Percentiles rank a stretch among this genome's conserved stretches.
Evolutionary conservation across 92 coral and sea anemone genomes (phyloP).

Genomic region (Isaurus tuberculatus): DNA sequence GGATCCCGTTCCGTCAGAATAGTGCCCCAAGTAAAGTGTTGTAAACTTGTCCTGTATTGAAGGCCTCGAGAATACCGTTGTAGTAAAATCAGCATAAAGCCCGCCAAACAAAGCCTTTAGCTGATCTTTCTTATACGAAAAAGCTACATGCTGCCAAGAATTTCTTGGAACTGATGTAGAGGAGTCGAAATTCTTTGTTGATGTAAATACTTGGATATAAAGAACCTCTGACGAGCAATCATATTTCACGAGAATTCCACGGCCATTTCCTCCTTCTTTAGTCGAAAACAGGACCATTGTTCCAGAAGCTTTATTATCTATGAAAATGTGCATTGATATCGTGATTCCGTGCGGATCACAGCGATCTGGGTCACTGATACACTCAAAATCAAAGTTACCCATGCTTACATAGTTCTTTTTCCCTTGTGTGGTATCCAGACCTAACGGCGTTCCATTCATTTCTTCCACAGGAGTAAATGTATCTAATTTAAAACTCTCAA

Average conservation of each 20-base stretch:
- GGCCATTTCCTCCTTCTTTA: slow-evolving; percentile 19
- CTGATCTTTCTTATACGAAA: not conserved
- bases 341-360: slow-evolving; percentile 66
- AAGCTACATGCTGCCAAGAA: slow-evolving; percentile 7
- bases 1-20: slow-evolving; percentile 14
- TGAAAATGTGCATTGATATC: slow-evolving; percentile 52
- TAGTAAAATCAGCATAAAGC: not conserved
- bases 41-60: slow-evolving; percentile 14
- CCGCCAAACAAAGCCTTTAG: not conserved
- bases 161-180: not conserved
- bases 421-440: slow-evolving; percentile 20
- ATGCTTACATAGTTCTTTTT: slow-evolving; percentile 51
- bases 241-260: slow-evolving; percentile 18
- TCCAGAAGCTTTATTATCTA: slow-evolving; percentile 11
- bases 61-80: not conserved
- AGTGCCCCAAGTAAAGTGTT: slow-evolving; percentile 16
- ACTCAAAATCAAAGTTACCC: slow-evolving; percentile 70
- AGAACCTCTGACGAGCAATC: not conserved
- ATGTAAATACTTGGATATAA: slow-evolving; percentile 9
- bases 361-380: slow-evolving; percentile 62
- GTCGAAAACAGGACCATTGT: slow-evolving; percentile 40
- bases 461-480: slow-evolving; percentile 27
- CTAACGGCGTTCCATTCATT: slow-evolving; percentile 29
- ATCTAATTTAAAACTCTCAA: not conserved
- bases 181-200: not conserved